Evolutionary conservation across 2,113 vertebrate species (phyloP).

Genomic region (Madoqua kirkii): DNA sequence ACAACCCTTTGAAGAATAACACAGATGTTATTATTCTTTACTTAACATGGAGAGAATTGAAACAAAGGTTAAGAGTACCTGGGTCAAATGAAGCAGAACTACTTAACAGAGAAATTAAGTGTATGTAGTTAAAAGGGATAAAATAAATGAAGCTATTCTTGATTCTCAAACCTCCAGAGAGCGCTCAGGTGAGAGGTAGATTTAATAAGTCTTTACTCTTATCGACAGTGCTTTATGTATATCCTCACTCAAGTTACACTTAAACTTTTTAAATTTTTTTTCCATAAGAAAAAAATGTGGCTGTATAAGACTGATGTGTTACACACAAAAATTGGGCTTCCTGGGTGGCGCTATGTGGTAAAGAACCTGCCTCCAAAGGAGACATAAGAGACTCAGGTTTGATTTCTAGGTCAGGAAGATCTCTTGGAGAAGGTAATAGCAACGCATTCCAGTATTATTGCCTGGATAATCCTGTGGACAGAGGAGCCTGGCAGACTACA

Average conservation of each 20-base stretch:
- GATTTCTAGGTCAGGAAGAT: not conserved
- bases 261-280: not conserved
- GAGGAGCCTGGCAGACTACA: not conserved
- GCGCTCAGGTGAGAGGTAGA: not conserved
- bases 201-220: not conserved
- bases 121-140: not conserved
- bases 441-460: not conserved
- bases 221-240: not conserved
- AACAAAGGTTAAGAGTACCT: not conserved
- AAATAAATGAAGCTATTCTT: not conserved
- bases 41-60: conserved; percentile 29
- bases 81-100: conserved; percentile 32
- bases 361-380: not conserved
- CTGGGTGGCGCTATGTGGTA: rapidly evolving
- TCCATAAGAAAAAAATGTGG: not conserved
- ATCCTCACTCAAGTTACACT: not conserved
- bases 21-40: conserved; percentile 23
- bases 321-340: not conserved
- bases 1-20: not conserved
- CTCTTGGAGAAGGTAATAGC: not conserved
- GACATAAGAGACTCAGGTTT: not conserved
- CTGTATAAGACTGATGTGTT: not conserved
- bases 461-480: not conserved
- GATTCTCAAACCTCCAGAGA: not conserved
- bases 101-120: conserved; percentile 48